phyloP scores from a whole-genome alignment of 2,888 invertebrate genomes.

The Troglohyphantes excavatus region DNA sequence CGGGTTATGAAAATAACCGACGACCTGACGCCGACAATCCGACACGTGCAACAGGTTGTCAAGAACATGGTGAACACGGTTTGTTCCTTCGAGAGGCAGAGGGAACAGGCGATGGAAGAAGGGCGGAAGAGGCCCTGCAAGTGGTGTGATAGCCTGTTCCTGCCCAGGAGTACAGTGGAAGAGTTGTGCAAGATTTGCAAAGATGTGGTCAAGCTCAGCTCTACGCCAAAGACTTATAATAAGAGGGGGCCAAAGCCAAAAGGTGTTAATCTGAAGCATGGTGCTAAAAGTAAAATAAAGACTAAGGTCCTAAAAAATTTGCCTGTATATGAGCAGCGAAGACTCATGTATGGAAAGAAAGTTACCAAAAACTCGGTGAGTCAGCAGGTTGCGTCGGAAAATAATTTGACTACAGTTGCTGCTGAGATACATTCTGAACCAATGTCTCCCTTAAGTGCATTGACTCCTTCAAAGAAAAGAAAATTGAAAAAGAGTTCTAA shows the following conservation, averaged over 20 bases:
- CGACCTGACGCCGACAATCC: background rate
- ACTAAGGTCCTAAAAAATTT: slow-evolving; percentile 38
- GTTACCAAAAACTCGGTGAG: background rate
- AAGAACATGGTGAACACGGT: slow-evolving; percentile 47
- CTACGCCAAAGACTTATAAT: background rate
- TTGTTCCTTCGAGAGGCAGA: background rate
- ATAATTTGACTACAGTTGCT: slow-evolving; percentile 37
- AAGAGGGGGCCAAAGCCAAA: background rate
- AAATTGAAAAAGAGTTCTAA: background rate
- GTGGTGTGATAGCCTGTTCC: slow-evolving; percentile 34
- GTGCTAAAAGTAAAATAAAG: slow-evolving; percentile 21
- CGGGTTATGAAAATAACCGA: slow-evolving; percentile 12
- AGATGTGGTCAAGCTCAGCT: background rate
- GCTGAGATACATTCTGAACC: slow-evolving; percentile 1
- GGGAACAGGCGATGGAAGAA: background rate
- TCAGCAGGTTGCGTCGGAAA: slow-evolving; percentile 4
- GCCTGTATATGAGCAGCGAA: slow-evolving; percentile 36
- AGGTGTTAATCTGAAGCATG: background rate
- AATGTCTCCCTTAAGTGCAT: background rate
- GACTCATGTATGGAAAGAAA: slow-evolving; percentile 21
- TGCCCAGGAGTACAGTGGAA: background rate
- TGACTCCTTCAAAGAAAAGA: background rate
- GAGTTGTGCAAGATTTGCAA: slow-evolving; percentile 53
- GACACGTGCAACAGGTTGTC: background rate
- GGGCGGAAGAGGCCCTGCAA: slow-evolving; percentile 16